Conservation (phyloP, 2,888 invertebrate species). For the Tenthredo mesomela region DNA sequence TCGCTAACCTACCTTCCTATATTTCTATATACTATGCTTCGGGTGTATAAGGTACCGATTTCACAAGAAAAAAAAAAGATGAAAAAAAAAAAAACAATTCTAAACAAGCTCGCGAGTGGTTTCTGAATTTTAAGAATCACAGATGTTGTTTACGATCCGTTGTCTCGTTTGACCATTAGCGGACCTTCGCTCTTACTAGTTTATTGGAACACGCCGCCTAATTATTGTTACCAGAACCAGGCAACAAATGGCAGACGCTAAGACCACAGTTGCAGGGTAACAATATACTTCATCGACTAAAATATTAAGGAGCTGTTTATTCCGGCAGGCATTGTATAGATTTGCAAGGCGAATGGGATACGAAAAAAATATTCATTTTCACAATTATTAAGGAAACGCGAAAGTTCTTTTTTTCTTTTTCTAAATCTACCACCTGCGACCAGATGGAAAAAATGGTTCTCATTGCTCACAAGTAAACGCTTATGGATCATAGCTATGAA, state of each 20-base stretch:
- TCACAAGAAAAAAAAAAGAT: not conserved
- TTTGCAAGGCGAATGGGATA: not conserved
- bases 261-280: constrained; percentile 29
- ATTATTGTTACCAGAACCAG: constrained; percentile 14
- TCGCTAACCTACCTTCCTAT: not conserved
- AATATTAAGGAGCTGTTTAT: not conserved
- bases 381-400: not conserved
- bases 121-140: constrained; percentile 2
- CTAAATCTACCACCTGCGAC: constrained; percentile 3
- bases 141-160: constrained; percentile 43
- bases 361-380: not conserved
- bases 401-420: not conserved
- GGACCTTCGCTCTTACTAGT: constrained; percentile 5
- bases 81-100: not conserved
- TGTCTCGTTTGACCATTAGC: constrained; percentile 34
- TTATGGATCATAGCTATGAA: not conserved
- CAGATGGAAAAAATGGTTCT: not conserved
- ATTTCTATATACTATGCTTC: not conserved
- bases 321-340: not conserved
- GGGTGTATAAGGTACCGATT: not conserved
- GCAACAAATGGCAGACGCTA: constrained; percentile 33
- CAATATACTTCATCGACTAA: not conserved
- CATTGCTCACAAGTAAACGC: not conserved
- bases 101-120: not conserved
- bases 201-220: constrained; percentile 44